Conservation (phyloP, 2,113 vertebrate species). For the Macquaria australasica region DNA sequence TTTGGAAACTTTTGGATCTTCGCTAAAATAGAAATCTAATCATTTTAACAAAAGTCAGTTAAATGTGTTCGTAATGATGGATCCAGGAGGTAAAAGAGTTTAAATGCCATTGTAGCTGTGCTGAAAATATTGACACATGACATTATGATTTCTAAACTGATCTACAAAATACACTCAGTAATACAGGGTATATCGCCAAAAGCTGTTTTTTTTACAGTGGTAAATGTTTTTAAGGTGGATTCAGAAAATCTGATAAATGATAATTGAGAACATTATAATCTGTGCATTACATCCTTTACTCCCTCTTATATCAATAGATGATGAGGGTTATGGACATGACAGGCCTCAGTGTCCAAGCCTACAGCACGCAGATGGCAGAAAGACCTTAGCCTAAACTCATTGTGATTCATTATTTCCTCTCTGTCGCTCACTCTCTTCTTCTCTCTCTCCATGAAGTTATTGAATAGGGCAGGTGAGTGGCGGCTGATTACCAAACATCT, state of each 20-base stretch:
- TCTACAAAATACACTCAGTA: background rate
- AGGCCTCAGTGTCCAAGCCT: background rate
- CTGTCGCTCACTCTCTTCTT: slow-evolving; percentile 27
- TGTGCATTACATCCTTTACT: background rate
- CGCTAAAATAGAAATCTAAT: background rate
- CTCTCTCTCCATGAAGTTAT: slow-evolving; percentile 27
- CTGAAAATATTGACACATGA: background rate
- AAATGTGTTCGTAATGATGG: background rate
- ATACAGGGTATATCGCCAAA: background rate
- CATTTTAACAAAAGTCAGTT: background rate
- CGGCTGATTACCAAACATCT: slow-evolving; percentile 74
- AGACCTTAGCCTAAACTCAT: slow-evolving; percentile 33
- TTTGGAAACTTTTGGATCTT: background rate
- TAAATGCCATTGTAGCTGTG: background rate
- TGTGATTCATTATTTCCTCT: slow-evolving; percentile 57
- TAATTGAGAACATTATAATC: background rate
- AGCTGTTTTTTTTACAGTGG: background rate
- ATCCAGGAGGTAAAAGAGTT: background rate
- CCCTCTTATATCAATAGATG: background rate
- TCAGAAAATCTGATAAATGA: background rate
- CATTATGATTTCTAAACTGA: background rate
- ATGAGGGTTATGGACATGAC: background rate
- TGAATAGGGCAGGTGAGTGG: slow-evolving; percentile 59
- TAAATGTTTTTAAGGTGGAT: background rate
- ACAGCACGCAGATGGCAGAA: slow-evolving; percentile 14